Conservation (phyloP, 1,140 invertebrate species). For the Nilaparvata lugens region DNA sequence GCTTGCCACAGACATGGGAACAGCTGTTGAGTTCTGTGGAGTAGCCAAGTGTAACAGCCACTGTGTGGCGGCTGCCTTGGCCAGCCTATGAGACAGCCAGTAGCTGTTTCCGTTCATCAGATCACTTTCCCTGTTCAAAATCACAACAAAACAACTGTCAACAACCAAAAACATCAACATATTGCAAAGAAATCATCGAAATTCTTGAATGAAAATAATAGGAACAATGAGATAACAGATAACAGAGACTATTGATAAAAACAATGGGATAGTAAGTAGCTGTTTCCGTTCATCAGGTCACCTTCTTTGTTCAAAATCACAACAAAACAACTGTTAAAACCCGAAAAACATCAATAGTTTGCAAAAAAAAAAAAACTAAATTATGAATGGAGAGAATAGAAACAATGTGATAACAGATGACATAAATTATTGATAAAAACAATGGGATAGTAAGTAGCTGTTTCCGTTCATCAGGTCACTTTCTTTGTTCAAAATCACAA, state of each 20-base stretch:
- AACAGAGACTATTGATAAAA: too few species aligned
- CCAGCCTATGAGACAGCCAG: conserved; percentile 27
- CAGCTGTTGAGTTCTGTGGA: conserved; percentile 52
- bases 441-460: conserved; percentile 26
- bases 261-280: conserved; percentile 26
- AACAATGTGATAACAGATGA: too few species aligned
- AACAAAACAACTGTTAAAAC: too few species aligned
- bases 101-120: conserved; percentile 33
- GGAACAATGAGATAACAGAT: too few species aligned
- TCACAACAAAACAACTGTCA: too few species aligned
- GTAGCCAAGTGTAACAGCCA: conserved; percentile 66
- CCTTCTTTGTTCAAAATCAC: conserved; percentile 46
- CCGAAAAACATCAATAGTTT: too few species aligned
- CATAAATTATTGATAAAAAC: too few species aligned
- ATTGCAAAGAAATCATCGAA: too few species aligned
- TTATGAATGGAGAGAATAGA: too few species aligned
- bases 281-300: conserved; percentile 40
- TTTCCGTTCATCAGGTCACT: conserved; percentile 44
- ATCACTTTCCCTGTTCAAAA: conserved; percentile 53
- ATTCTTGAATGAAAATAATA: too few species aligned
- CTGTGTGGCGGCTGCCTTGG: conserved; percentile 38
- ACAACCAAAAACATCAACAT: too few species aligned
- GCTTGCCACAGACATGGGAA: conserved; percentile 61
- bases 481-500: conserved; percentile 42
- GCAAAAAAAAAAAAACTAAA: too few species aligned